phyloP scores from a whole-genome alignment of 2,797 vertebrate genomes.

The Manis javanica region DNA sequence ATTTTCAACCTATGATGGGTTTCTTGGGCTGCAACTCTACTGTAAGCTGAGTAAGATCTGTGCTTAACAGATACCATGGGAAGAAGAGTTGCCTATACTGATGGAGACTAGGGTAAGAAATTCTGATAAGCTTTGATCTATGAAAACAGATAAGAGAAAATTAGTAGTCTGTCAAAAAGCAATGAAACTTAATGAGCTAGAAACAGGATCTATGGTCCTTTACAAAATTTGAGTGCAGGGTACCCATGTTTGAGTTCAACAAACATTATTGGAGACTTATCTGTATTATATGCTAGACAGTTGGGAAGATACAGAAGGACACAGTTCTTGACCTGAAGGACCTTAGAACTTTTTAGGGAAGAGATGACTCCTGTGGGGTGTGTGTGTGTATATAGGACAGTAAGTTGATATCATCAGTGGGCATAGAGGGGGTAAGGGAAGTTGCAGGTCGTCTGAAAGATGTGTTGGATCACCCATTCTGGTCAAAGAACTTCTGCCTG shows the following conservation, averaged over 20 bases:
- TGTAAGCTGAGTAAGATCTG: too few species aligned
- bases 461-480: background rate
- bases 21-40: too few species aligned
- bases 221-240: background rate
- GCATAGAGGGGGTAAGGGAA: background rate
- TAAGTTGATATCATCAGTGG: background rate
- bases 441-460: background rate
- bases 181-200: background rate
- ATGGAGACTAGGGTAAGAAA: background rate
- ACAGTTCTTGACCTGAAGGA: background rate
- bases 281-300: background rate
- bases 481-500: background rate
- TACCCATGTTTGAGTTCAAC: background rate
- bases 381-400: accelerated
- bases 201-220: background rate
- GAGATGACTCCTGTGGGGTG: background rate
- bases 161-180: background rate
- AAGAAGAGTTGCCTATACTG: background rate
- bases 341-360: background rate
- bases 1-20: too few species aligned
- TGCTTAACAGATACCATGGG: background rate
- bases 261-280: background rate
- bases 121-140: constrained; percentile 50
- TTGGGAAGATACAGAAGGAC: background rate
- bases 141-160: constrained; percentile 23